Evolutionary conservation across 2,888 invertebrate species (phyloP).

Genomic region (Nemotelus nigrinus): DNA sequence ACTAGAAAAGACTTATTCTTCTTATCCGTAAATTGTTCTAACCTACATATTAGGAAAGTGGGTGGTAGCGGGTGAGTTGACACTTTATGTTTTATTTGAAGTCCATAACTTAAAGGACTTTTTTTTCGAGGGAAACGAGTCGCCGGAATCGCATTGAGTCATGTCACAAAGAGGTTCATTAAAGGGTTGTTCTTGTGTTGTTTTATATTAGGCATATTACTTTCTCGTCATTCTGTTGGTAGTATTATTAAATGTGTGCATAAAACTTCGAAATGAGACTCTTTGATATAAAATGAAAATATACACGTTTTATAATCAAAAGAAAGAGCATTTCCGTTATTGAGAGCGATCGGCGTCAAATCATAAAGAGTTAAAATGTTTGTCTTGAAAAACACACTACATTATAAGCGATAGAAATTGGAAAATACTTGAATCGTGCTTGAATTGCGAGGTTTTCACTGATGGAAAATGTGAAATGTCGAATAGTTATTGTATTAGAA

Average conservation of each 20-base stretch:
- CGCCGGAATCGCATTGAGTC: constrained; percentile 24
- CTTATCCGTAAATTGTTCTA: constrained; percentile 29
- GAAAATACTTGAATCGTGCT: too few species aligned
- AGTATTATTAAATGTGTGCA: constrained; percentile 26
- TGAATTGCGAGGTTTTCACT: too few species aligned
- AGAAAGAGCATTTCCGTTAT: too few species aligned
- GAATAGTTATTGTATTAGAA: too few species aligned
- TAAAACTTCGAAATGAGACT: constrained; percentile 33
- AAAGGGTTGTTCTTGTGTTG: constrained; percentile 24
- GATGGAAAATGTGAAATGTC: too few species aligned
- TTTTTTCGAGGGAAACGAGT: constrained; percentile 2
- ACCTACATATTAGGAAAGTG: constrained; percentile 31
- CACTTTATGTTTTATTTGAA: constrained; percentile 44
- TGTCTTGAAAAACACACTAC: too few species aligned
- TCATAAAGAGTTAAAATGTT: too few species aligned
- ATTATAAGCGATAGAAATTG: too few species aligned
- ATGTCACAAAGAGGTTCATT: constrained; percentile 36
- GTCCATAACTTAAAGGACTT: constrained; percentile 39
- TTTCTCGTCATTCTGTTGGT: not conserved
- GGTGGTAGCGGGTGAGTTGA: constrained; percentile 4
- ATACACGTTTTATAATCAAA: too few species aligned
- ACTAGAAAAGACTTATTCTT: constrained; percentile 24
- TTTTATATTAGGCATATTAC: constrained; percentile 27
- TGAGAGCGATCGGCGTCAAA: too few species aligned
- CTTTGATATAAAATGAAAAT: not conserved